Percentiles rank a stretch among this genome's conserved stretches.
phyloP scores from a whole-genome alignment of 2,888 invertebrate species.

The Caenorhabditis sp. region DNA sequence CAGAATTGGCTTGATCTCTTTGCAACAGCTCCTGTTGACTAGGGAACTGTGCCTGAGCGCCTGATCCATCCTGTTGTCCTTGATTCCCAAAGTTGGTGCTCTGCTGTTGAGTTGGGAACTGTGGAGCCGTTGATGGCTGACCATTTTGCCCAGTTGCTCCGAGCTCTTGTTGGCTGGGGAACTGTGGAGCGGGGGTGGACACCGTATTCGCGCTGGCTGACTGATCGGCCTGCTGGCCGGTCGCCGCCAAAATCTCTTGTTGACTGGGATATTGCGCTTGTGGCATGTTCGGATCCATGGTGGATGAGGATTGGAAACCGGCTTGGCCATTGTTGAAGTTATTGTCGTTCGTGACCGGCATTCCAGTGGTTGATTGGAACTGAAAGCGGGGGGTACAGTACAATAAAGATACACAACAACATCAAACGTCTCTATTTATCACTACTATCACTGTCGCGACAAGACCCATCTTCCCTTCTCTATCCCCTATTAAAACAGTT shows the following conservation, averaged over 20 bases:
- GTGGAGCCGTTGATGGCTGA: conserved; percentile 28
- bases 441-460: neutral
- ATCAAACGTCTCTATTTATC: conserved; percentile 6
- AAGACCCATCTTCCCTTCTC: too few species aligned
- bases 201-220: conserved; percentile 21
- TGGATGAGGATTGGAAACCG: conserved; percentile 41
- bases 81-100: conserved; percentile 10
- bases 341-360: conserved; percentile 48
- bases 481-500: conserved; percentile 25
- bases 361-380: conserved; percentile 59
- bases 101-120: conserved; percentile 53
- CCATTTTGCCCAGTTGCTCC: conserved; percentile 17
- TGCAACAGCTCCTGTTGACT: conserved; percentile 57
- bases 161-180: conserved; percentile 48
- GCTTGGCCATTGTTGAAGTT: conserved; percentile 31
- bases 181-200: conserved; percentile 52
- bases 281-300: conserved; percentile 53
- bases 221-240: conserved; percentile 49
- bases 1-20: conserved; percentile 49
- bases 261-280: conserved; percentile 62
- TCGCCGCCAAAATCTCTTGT: conserved; percentile 53
- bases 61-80: conserved; percentile 11
- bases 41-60: conserved; percentile 45
- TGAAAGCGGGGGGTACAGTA: conserved; percentile 31
- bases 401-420: conserved; percentile 44